phyloP scores from a whole-genome alignment of 2,888 invertebrate species.

The Smittia aterrima region DNA sequence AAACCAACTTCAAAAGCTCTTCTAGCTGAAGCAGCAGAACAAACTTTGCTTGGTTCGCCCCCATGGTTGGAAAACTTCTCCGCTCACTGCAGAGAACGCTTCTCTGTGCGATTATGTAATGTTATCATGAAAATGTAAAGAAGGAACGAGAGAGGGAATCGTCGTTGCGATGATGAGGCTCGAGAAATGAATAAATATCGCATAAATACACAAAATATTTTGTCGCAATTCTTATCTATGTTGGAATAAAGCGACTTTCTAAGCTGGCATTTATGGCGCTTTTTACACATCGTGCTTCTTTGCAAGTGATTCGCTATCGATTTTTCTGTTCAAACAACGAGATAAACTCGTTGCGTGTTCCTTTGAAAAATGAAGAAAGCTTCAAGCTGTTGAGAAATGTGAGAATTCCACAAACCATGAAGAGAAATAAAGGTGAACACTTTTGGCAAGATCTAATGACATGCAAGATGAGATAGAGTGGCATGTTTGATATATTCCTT shows the following conservation, averaged over 20 bases:
- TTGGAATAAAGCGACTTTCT: not conserved
- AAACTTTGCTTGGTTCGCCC: not conserved
- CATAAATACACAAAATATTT: slow-evolving; percentile 31
- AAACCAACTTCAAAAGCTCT: slow-evolving; percentile 4
- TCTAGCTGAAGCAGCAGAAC: not conserved
- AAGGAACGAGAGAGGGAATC: not conserved
- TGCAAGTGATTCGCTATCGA: slow-evolving; percentile 19
- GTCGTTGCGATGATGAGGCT: slow-evolving; percentile 25
- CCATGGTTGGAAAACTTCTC: not conserved
- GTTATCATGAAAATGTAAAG: slow-evolving; percentile 15
- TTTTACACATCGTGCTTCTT: slow-evolving; percentile 20
- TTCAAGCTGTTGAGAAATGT: not conserved
- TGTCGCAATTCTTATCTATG: slow-evolving; percentile 16
- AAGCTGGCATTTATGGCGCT: slow-evolving; percentile 9
- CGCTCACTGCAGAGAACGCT: not conserved
- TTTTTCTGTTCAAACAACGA: slow-evolving; percentile 8
- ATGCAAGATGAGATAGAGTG: not conserved
- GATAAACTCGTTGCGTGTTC: slow-evolving; percentile 13
- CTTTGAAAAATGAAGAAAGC: slow-evolving; percentile 5
- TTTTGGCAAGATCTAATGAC: not conserved
- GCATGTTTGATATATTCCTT: not conserved
- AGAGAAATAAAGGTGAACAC: not conserved
- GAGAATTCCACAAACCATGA: not conserved
- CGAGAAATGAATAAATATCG: slow-evolving; percentile 33
- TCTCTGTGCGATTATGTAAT: slow-evolving; percentile 17